A percentile compares a stretch with the other conserved stretches of the same genome.
Conservation (phyloP, 2,797 vertebrate species). For the Perodicticus potto region DNA sequence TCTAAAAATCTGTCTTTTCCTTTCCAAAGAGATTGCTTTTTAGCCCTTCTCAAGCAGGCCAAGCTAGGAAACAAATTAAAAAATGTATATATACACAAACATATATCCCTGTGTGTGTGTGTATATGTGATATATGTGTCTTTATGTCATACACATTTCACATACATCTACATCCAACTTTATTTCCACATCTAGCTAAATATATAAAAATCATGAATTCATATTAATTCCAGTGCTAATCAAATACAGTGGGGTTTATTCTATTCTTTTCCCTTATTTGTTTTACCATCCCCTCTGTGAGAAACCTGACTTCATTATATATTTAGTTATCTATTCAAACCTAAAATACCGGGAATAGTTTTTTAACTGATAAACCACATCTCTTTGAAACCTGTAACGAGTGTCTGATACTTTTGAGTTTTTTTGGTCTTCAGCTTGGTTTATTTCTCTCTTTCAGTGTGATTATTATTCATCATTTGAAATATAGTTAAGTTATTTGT, state of each 20-base stretch:
- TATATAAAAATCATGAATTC: neutral
- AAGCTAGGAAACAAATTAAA: neutral
- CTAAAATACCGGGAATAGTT: neutral
- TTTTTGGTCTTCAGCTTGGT: neutral
- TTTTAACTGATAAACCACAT: neutral
- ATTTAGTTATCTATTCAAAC: neutral
- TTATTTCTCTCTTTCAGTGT: neutral
- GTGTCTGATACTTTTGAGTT: neutral
- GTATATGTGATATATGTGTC: neutral
- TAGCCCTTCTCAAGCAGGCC: neutral
- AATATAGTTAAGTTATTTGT: neutral
- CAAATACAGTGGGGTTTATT: neutral
- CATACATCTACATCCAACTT: neutral
- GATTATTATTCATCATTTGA: neutral
- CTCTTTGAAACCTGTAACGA: neutral
- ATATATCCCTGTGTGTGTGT: neutral
- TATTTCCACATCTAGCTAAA: neutral
- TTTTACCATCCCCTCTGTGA: neutral
- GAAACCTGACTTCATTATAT: neutral
- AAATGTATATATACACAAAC: neutral
- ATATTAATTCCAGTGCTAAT: neutral
- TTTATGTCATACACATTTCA: neutral
- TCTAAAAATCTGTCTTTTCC: neutral
- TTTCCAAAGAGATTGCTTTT: slow-evolving; percentile 2
- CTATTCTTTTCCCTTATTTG: neutral